A percentile compares a stretch with the other conserved stretches of the same genome.
Evolutionary conservation across 1,140 invertebrate genomes (phyloP).

Genomic region (Halictus rubicundus): DNA sequence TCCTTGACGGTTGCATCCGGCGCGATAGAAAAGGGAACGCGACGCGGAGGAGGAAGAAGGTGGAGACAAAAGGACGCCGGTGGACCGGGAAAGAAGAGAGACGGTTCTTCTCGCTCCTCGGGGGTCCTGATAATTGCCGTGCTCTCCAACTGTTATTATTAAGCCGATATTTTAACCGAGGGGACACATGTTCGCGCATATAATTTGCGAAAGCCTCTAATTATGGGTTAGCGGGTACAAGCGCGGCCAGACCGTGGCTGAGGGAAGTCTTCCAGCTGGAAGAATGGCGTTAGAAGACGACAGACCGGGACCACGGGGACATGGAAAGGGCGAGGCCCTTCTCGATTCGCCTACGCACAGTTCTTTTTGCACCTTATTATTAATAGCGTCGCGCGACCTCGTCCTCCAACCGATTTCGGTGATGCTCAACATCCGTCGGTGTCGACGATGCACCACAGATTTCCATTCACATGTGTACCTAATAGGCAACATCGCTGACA

Average conservation of each 20-base stretch:
- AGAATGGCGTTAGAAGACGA: slow-evolving; percentile 60
- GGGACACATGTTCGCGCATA: slow-evolving; percentile 80
- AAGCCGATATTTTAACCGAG: slow-evolving; percentile 80
- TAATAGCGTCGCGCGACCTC: slow-evolving; percentile 19
- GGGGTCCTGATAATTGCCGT: slow-evolving; percentile 79
- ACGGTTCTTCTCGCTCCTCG: slow-evolving; percentile 67
- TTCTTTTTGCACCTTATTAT: slow-evolving; percentile 71
- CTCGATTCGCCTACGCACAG: slow-evolving; percentile 78
- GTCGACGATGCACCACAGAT: no score
- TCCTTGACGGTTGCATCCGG: slow-evolving; percentile 25
- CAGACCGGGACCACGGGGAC: slow-evolving; percentile 7
- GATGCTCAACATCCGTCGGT: neutral
- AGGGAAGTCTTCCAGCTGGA: slow-evolving; percentile 57
- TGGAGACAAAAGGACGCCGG: slow-evolving; percentile 57
- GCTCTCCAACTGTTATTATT: slow-evolving; percentile 80
- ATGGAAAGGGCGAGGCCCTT: slow-evolving; percentile 76
- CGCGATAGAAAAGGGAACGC: slow-evolving; percentile 51
- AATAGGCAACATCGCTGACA: no score
- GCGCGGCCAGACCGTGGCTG: slow-evolving; percentile 56
- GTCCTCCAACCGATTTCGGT: slow-evolving; percentile 20
- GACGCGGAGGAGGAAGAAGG: slow-evolving; percentile 48
- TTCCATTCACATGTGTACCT: no score
- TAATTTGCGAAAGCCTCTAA: slow-evolving; percentile 80
- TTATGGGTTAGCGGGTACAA: slow-evolving; percentile 77
- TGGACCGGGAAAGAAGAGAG: slow-evolving; percentile 16